Evolutionary conservation across 2,888 invertebrate species (phyloP).

Genomic region (Diplazon laetatorius): DNA sequence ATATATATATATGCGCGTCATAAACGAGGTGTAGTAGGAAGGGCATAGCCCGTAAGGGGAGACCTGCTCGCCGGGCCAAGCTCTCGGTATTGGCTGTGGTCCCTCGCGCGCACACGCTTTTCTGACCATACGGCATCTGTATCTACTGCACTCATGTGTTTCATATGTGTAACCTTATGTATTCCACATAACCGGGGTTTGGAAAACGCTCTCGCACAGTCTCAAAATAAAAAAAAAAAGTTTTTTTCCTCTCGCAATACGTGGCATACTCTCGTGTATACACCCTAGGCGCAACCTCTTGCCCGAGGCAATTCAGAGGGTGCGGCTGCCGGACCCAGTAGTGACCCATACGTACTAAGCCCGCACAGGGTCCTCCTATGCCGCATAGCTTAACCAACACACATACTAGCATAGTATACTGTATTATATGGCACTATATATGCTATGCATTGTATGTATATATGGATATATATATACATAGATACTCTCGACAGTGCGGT

Average conservation of each 20-base stretch:
- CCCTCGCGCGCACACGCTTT: slow-evolving; percentile 37
- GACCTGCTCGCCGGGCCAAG: slow-evolving; percentile 33
- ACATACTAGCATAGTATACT: slow-evolving; percentile 7
- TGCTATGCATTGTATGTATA: slow-evolving; percentile 24
- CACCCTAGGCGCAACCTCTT: slow-evolving; percentile 48
- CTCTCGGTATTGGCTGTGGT: slow-evolving; percentile 52
- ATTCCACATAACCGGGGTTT: not conserved
- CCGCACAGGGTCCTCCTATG: slow-evolving; percentile 58
- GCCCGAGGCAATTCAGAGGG: slow-evolving; percentile 73
- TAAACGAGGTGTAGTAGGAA: slow-evolving; percentile 29
- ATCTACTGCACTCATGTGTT: slow-evolving; percentile 22
- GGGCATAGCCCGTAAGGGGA: slow-evolving; percentile 46
- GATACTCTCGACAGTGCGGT: slow-evolving; percentile 68
- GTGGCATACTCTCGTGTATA: slow-evolving; percentile 49
- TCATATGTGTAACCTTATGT: slow-evolving; percentile 6
- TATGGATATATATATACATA: slow-evolving; percentile 63
- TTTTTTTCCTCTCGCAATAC: slow-evolving; percentile 19
- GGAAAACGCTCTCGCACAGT: too few relatives aligned
- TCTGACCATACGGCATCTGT: slow-evolving; percentile 21
- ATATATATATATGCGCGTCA: slow-evolving; percentile 11
- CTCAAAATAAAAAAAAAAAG: too few relatives aligned
- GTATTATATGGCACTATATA: slow-evolving; percentile 5
- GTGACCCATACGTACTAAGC: slow-evolving; percentile 75
- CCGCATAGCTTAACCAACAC: too few relatives aligned
- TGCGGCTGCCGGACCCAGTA: slow-evolving; percentile 76